A percentile compares a stretch with the other conserved stretches of the same genome.
Conservation (phyloP, 2,113 vertebrate species). For the Ibidorhyncha struthersii region DNA sequence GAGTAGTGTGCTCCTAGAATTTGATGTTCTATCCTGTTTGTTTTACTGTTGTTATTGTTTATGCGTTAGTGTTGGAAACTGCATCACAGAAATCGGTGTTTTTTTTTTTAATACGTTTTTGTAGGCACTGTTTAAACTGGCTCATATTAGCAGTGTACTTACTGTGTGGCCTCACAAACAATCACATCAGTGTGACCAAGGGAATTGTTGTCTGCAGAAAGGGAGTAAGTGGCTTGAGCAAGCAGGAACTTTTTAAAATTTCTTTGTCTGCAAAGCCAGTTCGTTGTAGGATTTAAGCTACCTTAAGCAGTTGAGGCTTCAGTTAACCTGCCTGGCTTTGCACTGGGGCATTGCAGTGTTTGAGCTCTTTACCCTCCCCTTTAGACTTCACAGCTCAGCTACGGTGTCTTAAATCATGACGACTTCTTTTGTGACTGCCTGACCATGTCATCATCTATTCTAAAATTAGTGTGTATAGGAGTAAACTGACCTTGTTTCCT, state of each 20-base stretch:
- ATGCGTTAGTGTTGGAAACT: background rate
- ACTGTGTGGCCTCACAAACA: background rate
- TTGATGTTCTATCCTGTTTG: background rate
- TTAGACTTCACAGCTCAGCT: background rate
- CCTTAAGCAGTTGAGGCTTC: background rate
- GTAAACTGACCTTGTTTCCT: background rate
- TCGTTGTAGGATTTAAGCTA: background rate
- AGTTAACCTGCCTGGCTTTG: background rate
- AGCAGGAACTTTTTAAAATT: background rate
- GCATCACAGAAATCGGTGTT: background rate
- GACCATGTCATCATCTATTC: background rate
- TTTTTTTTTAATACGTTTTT: background rate
- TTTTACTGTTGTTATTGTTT: background rate
- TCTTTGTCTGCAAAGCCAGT: background rate
- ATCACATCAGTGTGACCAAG: background rate
- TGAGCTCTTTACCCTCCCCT: background rate
- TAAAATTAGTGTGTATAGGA: background rate
- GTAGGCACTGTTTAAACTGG: background rate
- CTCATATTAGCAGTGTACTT: background rate
- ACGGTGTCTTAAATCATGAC: fast-evolving
- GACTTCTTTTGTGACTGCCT: background rate
- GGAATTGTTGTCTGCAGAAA: background rate
- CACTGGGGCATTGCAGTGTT: background rate
- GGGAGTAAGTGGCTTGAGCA: background rate
- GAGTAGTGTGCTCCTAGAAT: background rate